Evolutionary conservation across 2,888 invertebrate genomes (phyloP).

Genomic region (Eupeodes latifasciatus): DNA sequence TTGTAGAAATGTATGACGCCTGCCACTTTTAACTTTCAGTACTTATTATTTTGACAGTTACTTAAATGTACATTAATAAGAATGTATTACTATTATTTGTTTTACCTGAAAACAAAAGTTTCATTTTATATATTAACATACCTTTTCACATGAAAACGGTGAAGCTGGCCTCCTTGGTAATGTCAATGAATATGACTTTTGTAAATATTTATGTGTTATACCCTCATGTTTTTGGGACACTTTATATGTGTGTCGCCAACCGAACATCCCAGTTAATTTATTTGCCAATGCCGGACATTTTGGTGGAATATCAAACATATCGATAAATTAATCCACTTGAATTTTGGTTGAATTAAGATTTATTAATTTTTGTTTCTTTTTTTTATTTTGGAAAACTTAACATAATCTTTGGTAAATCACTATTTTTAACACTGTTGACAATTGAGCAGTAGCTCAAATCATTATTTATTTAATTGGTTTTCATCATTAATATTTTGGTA

Average conservation of each 20-base stretch:
- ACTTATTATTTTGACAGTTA: too few relatives aligned
- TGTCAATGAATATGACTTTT: slow-evolving; percentile 84
- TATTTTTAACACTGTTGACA: slow-evolving; percentile 17
- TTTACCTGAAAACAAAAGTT: background rate
- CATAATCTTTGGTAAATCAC: slow-evolving; percentile 68
- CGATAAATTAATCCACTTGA: slow-evolving; percentile 51
- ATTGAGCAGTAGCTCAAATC: slow-evolving; percentile 37
- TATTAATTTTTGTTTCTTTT: slow-evolving; percentile 9
- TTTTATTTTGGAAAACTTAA: slow-evolving; percentile 50
- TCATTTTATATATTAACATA: slow-evolving; percentile 77
- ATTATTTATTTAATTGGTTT: slow-evolving; percentile 32
- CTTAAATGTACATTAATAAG: too few relatives aligned
- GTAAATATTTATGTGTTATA: slow-evolving; percentile 84
- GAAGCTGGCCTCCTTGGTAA: slow-evolving; percentile 82
- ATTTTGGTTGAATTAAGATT: background rate
- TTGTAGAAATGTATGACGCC: too few relatives aligned
- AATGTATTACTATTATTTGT: too few relatives aligned
- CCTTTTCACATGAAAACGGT: slow-evolving; percentile 81
- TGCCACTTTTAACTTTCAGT: too few relatives aligned
- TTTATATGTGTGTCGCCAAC: slow-evolving; percentile 92
- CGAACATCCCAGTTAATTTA: slow-evolving; percentile 90
- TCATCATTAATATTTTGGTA: slow-evolving; percentile 40
- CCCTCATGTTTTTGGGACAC: slow-evolving; percentile 90
- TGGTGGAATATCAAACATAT: slow-evolving; percentile 87
- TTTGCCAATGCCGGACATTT: slow-evolving; percentile 91